Base-by-base conservation (phyloP, 1,140 invertebrate genomes). In the Heliconius melpomene region DNA sequence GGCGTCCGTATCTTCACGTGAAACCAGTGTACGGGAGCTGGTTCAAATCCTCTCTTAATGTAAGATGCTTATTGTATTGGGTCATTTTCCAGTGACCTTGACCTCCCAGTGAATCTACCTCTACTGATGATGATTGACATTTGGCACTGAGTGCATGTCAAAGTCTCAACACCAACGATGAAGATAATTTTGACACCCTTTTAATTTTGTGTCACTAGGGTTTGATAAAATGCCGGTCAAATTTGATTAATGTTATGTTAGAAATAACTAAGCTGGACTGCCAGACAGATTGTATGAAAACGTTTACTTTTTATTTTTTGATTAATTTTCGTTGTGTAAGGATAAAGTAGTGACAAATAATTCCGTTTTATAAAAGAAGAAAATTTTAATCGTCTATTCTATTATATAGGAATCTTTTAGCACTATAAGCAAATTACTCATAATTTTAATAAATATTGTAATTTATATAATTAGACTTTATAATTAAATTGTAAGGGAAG, bases 1-100 rank as follows among this genome's bases (percentile, higher is more conserved):
- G 90, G 88, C 85, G 91, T 93, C 90, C 91, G 86, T 91, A 85
- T 91, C 91, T 93, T 88, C 91, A 87, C 89, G 86, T 92, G 83
- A 50, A 90, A 85, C 87, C 89, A 92, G 91, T 90, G 2, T 13
- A 54, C 57, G 74, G 86, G 90, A 91, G 88, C 91, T 92, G 89
- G 85, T 40, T 50, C 80, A 83, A 88, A 16, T 90, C 87, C 85
- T 74, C 23, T 77, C 77, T 72, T 73, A 77, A 82, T 83, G 38
- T 77, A 72, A 73, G 77, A 72, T 82, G 38, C 71, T 72, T 29
- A 66, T 23, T 66, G 66, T 77, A 75, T 1, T 54, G 66, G 74
- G 75, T 66, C 40, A 38, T 75, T 79, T 74, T 79, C 74, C 72
- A 75, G 46, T 78, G 77, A 79, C 83, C 75, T 84, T 76, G 70